Evolutionary conservation across 2,888 invertebrate species (phyloP), one percentile per base, ranked within the genome.

Genomic region (Darwinula stevensoni): DNA sequence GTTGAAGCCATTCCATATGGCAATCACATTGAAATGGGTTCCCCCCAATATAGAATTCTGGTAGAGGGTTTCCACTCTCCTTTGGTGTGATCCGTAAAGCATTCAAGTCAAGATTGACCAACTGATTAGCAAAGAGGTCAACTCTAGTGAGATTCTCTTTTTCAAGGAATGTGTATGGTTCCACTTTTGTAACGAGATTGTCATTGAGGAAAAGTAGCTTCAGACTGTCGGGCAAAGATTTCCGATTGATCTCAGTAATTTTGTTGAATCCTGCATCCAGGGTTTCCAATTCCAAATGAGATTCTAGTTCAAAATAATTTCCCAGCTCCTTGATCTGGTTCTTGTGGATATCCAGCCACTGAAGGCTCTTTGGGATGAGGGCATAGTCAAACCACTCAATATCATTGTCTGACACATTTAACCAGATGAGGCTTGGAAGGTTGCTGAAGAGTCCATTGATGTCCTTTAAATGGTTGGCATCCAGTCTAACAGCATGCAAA

Each of bases 251-350:
- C 53, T 65, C 66, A 35, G 65, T 64, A 47, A 84, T 60, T 51
- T 69, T 68, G 57, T 86, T 86, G 50, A 75, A 78, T 49, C 80
- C 78, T n/a, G 70, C 72, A 47, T 84, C 82, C 40, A 84, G 56
- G 30, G 75, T 76, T 53, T 74, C 71, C 35, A 84, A 56, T 17
- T 64, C 62, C 27, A 76, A 54, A 44, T 72, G 67, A 44, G 63
- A 67, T 57, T 74, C 72, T 45, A 74, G 66, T 51, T 74, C 74
- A 47, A 70, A 70, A 52, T 73, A 72, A 57, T 76, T 76, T 35
- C 72, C 69, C 29, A 84, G 56, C 45, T 74, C 69, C 40, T 60
- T 58, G 40, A 84, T 65, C 44, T 65, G 64, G 54, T 86, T 84
- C 50, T 72, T 74, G 49, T 80, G 80, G 45, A 84, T 58, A 54